Evolutionary conservation across 2,888 invertebrate species (phyloP).

Genomic region (Caenorhabditis becei): DNA sequence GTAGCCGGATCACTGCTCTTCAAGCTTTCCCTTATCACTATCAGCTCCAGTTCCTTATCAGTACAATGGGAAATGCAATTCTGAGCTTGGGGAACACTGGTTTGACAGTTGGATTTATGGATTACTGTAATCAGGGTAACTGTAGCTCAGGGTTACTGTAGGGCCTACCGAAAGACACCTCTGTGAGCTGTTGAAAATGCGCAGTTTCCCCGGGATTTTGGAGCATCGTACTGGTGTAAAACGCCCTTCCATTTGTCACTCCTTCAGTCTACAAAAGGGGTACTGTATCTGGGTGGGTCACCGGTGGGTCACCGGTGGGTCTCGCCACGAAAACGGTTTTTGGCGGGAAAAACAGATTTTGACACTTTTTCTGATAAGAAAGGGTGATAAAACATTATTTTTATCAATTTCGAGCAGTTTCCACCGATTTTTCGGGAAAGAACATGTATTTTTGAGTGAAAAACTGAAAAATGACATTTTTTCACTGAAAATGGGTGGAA

Average conservation of each 20-base stretch:
- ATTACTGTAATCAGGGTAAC: too few relatives aligned
- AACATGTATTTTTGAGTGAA: too few relatives aligned
- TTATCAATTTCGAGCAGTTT: too few relatives aligned
- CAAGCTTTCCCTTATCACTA: neutral
- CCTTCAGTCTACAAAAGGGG: neutral
- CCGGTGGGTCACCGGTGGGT: too few relatives aligned
- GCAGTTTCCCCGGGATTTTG: neutral
- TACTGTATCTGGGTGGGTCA: neutral
- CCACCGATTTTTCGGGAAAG: too few relatives aligned
- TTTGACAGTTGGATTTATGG: neutral
- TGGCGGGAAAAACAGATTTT: too few relatives aligned
- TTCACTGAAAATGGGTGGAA: too few relatives aligned
- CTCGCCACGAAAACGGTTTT: too few relatives aligned
- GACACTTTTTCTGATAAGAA: too few relatives aligned
- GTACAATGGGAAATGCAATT: neutral
- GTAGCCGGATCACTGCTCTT: neutral
- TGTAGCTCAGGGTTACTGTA: neutral
- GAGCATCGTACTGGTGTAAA: slow-evolving; percentile 5
- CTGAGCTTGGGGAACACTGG: neutral
- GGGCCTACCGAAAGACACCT: slow-evolving; percentile 1
- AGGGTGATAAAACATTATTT: too few relatives aligned
- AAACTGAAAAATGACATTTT: too few relatives aligned
- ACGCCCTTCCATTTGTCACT: slow-evolving; percentile 7
- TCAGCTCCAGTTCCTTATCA: neutral
- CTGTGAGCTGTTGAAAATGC: slow-evolving; percentile 11